These are phyloP conservation scores for Machimus atricapillus DNA, from an alignment of 2,888 invertebrate species.

Conservation along the genomic window DNA sequence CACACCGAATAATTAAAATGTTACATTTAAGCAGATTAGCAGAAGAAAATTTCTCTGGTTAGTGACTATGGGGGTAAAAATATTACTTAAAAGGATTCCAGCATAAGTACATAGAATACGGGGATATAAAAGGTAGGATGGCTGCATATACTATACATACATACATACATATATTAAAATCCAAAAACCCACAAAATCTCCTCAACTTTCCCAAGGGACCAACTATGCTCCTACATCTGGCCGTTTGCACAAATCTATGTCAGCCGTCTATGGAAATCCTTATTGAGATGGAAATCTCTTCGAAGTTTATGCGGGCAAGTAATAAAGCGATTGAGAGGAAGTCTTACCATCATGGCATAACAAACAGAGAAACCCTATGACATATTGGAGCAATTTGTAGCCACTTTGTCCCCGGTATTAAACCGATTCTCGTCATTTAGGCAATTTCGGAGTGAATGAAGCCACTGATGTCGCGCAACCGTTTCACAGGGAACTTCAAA, in stretches of 20 bases:
- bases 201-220: not conserved
- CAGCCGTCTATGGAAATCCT: not conserved
- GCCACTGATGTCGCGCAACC: not conserved
- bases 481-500: not conserved
- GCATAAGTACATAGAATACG: not conserved
- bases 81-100: not conserved
- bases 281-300: not conserved
- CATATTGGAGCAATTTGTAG: constrained; percentile 7
- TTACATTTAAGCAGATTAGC: not conserved
- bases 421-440: constrained; percentile 3
- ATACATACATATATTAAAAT: not conserved
- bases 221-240: not conserved
- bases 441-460: not conserved
- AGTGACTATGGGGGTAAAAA: not conserved
- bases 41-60: not conserved
- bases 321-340: constrained; percentile 12
- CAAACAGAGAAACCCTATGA: not conserved
- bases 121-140: not conserved
- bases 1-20: not conserved
- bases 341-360: not conserved
- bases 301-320: not conserved
- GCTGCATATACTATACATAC: not conserved
- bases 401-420: not conserved
- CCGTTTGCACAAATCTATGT: not conserved
- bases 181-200: not conserved